Percentiles rank a stretch among this genome's conserved stretches.
These are phyloP conservation scores for Drosophila equinoxialis DNA, from an alignment of 1,140 invertebrate genomes.

Conservation along the genomic window DNA sequence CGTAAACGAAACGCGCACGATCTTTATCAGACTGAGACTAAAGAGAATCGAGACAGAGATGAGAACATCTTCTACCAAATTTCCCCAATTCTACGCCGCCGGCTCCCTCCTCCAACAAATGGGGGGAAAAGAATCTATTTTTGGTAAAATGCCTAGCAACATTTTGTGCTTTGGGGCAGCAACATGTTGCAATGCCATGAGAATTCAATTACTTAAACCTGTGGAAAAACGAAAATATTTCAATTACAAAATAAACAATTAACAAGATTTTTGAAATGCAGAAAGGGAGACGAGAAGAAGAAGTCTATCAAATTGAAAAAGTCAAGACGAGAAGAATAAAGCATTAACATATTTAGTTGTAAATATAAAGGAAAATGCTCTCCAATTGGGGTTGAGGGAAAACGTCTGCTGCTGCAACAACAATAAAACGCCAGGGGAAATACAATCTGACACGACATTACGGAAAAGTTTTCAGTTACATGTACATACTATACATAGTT, in stretches of 20 bases:
- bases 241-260: slow-evolving; percentile 81
- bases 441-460: slow-evolving; percentile 56
- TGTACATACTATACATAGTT: slow-evolving; percentile 16
- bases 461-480: slow-evolving; percentile 68
- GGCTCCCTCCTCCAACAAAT: slow-evolving; percentile 23
- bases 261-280: slow-evolving; percentile 57
- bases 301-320: slow-evolving; percentile 62
- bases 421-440: slow-evolving; percentile 50
- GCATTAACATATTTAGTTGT: slow-evolving; percentile 60
- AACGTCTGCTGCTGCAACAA: slow-evolving; percentile 40
- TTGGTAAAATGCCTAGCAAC: slow-evolving; percentile 68
- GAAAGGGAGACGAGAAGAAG: slow-evolving; percentile 33
- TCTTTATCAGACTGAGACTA: slow-evolving; percentile 53
- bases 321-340: slow-evolving; percentile 42
- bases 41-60: slow-evolving; percentile 13
- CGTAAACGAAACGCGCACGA: slow-evolving; percentile 50
- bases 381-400: slow-evolving; percentile 20
- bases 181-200: slow-evolving; percentile 33
- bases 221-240: slow-evolving; percentile 47
- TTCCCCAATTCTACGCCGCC: slow-evolving; percentile 6
- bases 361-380: slow-evolving; percentile 39
- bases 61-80: slow-evolving; percentile 27
- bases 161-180: slow-evolving; percentile 41
- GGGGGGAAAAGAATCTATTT: slow-evolving; percentile 59
- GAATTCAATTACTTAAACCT: slow-evolving; percentile 70